These are phyloP conservation scores for Tetanocera ferruginea DNA, from an alignment of 2,888 invertebrate species.

Conservation along the genomic window DNA sequence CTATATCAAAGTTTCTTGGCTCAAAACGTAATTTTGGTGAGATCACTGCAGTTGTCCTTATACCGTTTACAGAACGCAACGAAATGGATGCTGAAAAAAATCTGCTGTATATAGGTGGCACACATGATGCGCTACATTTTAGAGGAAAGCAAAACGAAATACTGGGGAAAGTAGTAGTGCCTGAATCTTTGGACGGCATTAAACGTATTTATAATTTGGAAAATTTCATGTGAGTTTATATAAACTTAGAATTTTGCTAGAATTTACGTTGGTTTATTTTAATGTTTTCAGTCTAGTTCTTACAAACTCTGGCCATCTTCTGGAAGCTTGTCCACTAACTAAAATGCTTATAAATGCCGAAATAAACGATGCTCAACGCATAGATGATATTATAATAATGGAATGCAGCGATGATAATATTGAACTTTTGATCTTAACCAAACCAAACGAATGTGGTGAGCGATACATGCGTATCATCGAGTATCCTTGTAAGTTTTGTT, in stretches of 20 bases:
- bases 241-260: neutral
- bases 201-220: slow-evolving; percentile 64
- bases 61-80: slow-evolving; percentile 42
- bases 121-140: slow-evolving; percentile 53
- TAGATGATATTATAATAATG: slow-evolving; percentile 66
- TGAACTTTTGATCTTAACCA: slow-evolving; percentile 65
- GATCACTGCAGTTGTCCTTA: slow-evolving; percentile 50
- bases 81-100: neutral
- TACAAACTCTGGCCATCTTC: slow-evolving; percentile 61
- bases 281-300: slow-evolving; percentile 58
- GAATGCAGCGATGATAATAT: slow-evolving; percentile 63
- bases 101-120: slow-evolving; percentile 50
- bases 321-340: slow-evolving; percentile 65
- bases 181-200: slow-evolving; percentile 57
- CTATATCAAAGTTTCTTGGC: slow-evolving; percentile 53
- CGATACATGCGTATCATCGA: slow-evolving; percentile 64
- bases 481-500: slow-evolving; percentile 62
- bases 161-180: slow-evolving; percentile 53
- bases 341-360: slow-evolving; percentile 53
- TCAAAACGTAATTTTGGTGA: slow-evolving; percentile 51
- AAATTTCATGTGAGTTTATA: slow-evolving; percentile 59
- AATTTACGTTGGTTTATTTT: neutral
- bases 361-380: slow-evolving; percentile 46
- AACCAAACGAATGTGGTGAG: slow-evolving; percentile 47
- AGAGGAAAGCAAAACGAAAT: slow-evolving; percentile 50